Evolutionary conservation across 2,113 vertebrate species (phyloP).

Genomic region (Gallinago jamesoni): DNA sequence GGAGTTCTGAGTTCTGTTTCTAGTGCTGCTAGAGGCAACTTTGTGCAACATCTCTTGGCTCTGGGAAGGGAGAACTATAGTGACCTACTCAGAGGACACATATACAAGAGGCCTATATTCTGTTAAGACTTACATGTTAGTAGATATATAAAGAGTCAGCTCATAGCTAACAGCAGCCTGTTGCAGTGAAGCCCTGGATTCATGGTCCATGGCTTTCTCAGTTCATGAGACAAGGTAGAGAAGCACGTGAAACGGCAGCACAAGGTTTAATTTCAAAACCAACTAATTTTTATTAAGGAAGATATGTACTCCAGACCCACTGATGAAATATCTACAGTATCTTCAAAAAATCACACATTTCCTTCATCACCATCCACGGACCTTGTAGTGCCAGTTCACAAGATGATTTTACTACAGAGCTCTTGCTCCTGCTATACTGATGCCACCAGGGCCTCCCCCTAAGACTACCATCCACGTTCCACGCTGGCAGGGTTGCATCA

Average conservation of each 20-base stretch:
- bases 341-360: not conserved
- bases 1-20: not conserved
- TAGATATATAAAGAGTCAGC: not conserved
- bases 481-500: rapidly evolving
- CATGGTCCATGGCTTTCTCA: not conserved
- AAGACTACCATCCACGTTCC: not conserved
- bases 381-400: not conserved
- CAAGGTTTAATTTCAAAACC: not conserved
- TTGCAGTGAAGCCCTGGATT: not conserved
- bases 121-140: not conserved
- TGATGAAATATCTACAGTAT: not conserved
- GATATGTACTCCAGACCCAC: not conserved
- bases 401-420: not conserved
- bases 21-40: not conserved
- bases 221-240: not conserved
- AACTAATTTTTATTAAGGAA: not conserved
- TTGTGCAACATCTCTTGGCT: not conserved
- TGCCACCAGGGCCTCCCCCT: not conserved
- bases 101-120: not conserved
- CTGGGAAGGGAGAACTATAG: not conserved
- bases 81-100: not conserved
- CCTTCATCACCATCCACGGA: not conserved
- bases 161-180: not conserved
- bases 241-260: not conserved
- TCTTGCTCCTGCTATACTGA: not conserved